Percentiles rank a stretch among this genome's conserved stretches.
These are phyloP conservation scores for Pardalotus punctatus DNA, from an alignment of 2,113 vertebrate genomes.

Conservation along the genomic window DNA sequence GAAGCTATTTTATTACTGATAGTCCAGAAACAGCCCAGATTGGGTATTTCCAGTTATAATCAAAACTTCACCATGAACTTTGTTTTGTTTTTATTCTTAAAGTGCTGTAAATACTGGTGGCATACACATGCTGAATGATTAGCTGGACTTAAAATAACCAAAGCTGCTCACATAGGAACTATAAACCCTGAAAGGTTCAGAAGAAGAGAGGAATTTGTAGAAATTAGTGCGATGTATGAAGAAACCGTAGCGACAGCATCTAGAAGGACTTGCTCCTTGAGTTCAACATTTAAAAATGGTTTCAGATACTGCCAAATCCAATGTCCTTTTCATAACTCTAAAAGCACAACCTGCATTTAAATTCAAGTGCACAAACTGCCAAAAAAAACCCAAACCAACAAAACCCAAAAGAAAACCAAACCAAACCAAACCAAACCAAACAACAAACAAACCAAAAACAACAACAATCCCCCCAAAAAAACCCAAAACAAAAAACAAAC, in stretches of 20 bases:
- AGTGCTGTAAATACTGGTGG: neutral
- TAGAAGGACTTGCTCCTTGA: neutral
- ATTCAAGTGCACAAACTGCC: accelerated
- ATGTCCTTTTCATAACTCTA: neutral
- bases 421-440: no score
- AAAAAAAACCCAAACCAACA: neutral
- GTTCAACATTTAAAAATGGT: neutral
- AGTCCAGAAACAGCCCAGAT: neutral
- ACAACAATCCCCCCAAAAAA: no score
- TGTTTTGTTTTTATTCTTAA: neutral
- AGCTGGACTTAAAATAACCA: neutral
- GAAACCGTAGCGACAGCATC: neutral
- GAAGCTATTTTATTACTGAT: neutral
- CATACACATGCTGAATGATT: neutral
- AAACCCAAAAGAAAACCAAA: accelerated
- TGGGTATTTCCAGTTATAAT: neutral
- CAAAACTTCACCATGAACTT: neutral
- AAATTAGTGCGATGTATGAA: neutral
- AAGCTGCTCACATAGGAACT: neutral
- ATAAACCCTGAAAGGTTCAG: neutral
- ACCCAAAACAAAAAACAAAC: neutral
- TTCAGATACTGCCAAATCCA: neutral
- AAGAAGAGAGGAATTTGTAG: neutral
- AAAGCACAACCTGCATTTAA: neutral
- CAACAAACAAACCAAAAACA: no score